Evolutionary conservation across 23 tunicate genomes (phyloP).

Genomic region (Trididemnum miniatum): DNA sequence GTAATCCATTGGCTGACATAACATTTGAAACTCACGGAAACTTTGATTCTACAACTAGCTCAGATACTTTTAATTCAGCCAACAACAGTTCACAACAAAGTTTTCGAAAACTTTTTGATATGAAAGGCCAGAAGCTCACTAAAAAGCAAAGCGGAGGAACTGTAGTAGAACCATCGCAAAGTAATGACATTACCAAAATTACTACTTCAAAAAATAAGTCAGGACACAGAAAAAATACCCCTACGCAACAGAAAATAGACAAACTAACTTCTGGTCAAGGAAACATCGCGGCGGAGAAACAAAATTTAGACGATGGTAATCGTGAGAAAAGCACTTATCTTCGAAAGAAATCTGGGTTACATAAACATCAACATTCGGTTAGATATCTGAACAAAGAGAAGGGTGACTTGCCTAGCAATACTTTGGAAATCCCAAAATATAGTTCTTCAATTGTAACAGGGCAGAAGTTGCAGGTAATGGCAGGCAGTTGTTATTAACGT

Average conservation of each 20-base stretch:
- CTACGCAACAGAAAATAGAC: conserved; percentile 49
- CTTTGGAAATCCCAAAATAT: conserved; percentile 55
- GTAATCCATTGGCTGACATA: conserved; percentile 86
- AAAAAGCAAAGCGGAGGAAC: background rate
- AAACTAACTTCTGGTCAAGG: conserved; percentile 28
- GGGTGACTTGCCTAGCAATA: background rate
- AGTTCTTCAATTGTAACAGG: conserved; percentile 53
- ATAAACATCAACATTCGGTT: conserved; percentile 61
- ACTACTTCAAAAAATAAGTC: background rate
- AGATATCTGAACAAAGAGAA: conserved; percentile 21
- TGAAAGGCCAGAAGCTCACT: conserved; percentile 29
- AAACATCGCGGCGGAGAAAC: background rate
- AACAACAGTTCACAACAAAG: background rate
- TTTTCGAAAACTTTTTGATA: conserved; percentile 30
- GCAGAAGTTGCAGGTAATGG: conserved; percentile 72
- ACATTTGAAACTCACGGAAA: conserved; percentile 34
- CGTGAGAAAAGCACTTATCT: conserved; percentile 34
- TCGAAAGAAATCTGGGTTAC: conserved; percentile 68
- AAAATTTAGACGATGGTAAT: background rate
- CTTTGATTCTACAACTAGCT: conserved; percentile 12
- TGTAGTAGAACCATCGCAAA: conserved; percentile 4
- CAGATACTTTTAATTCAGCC: background rate
- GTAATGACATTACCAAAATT: background rate
- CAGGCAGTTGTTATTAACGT: no score
- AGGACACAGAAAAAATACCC: conserved; percentile 46